Conservation (phyloP, 2,888 invertebrate species). For the Stenoptilia bipunctidactyla region DNA sequence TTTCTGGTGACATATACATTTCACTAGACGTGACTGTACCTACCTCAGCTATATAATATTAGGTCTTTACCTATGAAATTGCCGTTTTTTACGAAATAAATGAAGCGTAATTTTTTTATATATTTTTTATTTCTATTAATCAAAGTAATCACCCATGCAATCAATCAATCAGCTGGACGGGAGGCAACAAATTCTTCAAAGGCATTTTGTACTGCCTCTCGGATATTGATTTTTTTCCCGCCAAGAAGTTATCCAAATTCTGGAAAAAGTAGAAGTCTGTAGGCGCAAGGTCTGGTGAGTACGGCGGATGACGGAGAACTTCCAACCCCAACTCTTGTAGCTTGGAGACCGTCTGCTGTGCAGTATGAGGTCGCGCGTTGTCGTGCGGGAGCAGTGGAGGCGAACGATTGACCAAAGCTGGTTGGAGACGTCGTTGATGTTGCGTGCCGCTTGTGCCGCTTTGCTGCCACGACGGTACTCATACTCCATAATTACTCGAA, state of each 20-base stretch:
- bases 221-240: not conserved
- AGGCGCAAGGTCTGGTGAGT: slow-evolving; percentile 1
- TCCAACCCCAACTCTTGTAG: no score
- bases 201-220: not conserved
- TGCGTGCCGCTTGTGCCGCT: no score
- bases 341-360: not conserved
- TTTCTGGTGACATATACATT: no score
- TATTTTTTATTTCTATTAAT: no score
- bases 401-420: not conserved
- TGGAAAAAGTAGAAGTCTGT: slow-evolving; percentile 2
- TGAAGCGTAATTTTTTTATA: no score
- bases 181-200: not conserved
- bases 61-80: not conserved
- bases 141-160: no score
- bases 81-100: not conserved
- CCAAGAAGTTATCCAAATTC: slow-evolving; percentile 2
- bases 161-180: not conserved
- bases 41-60: no score
- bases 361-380: slow-evolving; percentile 6
- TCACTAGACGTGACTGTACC: no score
- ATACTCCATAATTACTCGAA: no score
- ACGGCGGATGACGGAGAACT: not conserved
- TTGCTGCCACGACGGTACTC: no score
- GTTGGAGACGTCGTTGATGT: no score
- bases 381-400: slow-evolving; percentile 4